Evolutionary conservation across 2,888 invertebrate genomes (phyloP).

Genomic region (Xestoiulus laeticollis): DNA sequence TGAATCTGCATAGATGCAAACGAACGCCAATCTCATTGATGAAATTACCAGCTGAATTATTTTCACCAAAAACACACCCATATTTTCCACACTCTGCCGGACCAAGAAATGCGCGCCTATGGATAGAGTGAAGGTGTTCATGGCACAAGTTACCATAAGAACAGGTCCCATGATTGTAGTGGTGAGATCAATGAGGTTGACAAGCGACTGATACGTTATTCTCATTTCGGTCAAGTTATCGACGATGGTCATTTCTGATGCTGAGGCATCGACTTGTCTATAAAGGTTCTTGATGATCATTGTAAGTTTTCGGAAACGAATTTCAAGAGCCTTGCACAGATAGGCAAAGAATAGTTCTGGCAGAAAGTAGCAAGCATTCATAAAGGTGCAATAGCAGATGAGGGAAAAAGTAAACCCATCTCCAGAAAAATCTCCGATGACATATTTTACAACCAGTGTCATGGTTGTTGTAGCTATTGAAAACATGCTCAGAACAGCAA

Average conservation of each 20-base stretch:
- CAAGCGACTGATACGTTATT: background rate
- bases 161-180: background rate
- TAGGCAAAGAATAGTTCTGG: slow-evolving; percentile 4
- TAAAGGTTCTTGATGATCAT: background rate
- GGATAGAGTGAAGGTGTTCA: background rate
- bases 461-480: background rate
- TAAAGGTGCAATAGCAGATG: background rate
- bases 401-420: background rate
- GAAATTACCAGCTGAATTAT: background rate
- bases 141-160: background rate
- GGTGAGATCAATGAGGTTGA: background rate
- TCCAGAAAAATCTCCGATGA: background rate
- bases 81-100: background rate
- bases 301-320: background rate
- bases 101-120: background rate
- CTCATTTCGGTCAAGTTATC: background rate
- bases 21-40: background rate
- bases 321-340: slow-evolving; percentile 1
- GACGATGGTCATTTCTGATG: background rate
- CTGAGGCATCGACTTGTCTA: background rate
- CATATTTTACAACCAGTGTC: background rate
- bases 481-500: background rate
- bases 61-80: background rate
- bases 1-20: background rate
- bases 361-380: background rate